Base-by-base conservation (phyloP, 2,113 vertebrate species). In the Colossoma macropomum region DNA sequence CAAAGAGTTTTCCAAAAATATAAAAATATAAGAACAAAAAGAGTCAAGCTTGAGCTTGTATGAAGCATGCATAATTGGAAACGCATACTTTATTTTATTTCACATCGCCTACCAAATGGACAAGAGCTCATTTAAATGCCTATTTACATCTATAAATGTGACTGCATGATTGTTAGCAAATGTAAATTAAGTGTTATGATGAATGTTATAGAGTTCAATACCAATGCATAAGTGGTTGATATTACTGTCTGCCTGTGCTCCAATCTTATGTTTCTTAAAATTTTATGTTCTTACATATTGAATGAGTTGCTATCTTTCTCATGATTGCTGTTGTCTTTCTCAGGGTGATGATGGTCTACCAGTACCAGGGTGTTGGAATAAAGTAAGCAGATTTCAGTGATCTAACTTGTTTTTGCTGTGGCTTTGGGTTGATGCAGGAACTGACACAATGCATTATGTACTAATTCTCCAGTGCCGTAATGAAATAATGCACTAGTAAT, bases 361-460 rank as follows among this genome's bases (percentile, higher is more conserved):
- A 75, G 93, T 95, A 81, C 93, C 93, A 70, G 94, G 94, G 77
- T 95, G 94, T 85, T 95, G 94, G 94, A 95, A 95, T 91, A 95
- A 95, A 95, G 94, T 95, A 90, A 91, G 94, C 41, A 25, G 1
- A 12, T 50, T 79, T 52, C 10, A 12, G 4, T 79, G 41, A 75
- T 30, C 21, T 75, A 71, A 75, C 27, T 11, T 60, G 19, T 45
- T 23, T 69, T 65, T 80, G 82, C 27, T 63, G 25, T 60, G 32
- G 32, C 12, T 60, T 80, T 71, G 78, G 32, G 17, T 2, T 71
- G 78, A 27, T 71, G n/a, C 11, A 41, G 16, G 9, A 80, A 45
- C 28, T 9, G 28, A 34, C 4, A 25, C 2, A 27, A 21, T 17
- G 48, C 41, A 34, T 54, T 9, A 48, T 77, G 23, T 73, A 81